Base-by-base conservation (phyloP, 1,140 invertebrate genomes). In the Hirudo medicinalis region DNA sequence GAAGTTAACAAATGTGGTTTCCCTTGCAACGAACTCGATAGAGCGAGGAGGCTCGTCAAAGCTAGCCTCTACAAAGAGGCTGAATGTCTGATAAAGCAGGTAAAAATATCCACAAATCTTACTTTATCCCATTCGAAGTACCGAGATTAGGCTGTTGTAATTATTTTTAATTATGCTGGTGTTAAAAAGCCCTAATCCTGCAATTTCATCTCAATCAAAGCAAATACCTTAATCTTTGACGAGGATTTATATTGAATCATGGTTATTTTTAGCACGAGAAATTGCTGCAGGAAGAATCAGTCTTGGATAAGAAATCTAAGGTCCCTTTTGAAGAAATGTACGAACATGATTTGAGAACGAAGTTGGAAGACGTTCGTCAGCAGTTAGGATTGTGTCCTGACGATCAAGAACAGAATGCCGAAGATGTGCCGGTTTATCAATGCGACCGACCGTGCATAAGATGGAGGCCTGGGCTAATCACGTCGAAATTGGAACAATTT, bases 211-310 rank as follows among this genome's bases (percentile, higher is more conserved):
- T 17, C 22, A n/a, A n/a, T 4, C 11, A 63, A 32, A 22, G 29
- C 22, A 63, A 63, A 63, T 8, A 63, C 22, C 29, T 8, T 63
- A 63, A 63, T 63, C 29, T 63, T 63, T n/a, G 22, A 20, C 22
- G 29, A 63, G 29, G 22, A 63, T 19, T 63, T 63, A 63, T 2
- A 63, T 25, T 32, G 19, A 22, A n/a, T 63, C 8, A n/a, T 63
- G 29, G 11, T 63, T 63, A 13, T 22, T 63, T 63, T 63, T 32
- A 63, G 57, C 57, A 63, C 29, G 57, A 63, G 29, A 63, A 63
- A 25, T 32, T 63, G 22, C 57, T 19, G 20, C 22, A 63, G 57
- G 57, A 22, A 32, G 29, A 63, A 13, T 22, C 57, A 13, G 57
- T 63, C 11, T 22, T 63, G 22, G 57, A 19, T 2, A 22, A 63